These are phyloP conservation scores for Listrodromus nycthemerus DNA, from an alignment of 2,888 invertebrate species.

Conservation along the genomic window DNA sequence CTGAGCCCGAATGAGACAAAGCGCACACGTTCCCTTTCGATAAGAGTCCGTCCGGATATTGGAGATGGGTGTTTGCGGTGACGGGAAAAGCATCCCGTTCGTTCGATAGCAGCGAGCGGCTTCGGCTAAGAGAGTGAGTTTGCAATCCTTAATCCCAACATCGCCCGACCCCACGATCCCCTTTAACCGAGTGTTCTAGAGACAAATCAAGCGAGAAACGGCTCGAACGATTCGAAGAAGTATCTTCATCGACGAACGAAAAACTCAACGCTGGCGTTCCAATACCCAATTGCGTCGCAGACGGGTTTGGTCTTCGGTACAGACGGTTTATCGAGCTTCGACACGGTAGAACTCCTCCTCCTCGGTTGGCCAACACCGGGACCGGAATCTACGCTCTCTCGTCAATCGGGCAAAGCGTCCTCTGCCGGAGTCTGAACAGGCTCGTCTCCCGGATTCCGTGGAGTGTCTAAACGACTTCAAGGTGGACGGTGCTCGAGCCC, in stretches of 20 bases:
- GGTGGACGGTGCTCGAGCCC: conserved; percentile 53
- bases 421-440: conserved; percentile 48
- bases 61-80: conserved; percentile 36
- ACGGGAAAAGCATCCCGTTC: conserved; percentile 37
- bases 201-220: conserved; percentile 50
- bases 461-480: conserved; percentile 53
- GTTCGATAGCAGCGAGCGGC: conserved; percentile 39
- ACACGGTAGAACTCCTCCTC: conserved; percentile 37
- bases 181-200: conserved; percentile 74
- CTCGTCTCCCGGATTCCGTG: conserved; percentile 66
- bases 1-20: conserved; percentile 21
- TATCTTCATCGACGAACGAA: conserved; percentile 8
- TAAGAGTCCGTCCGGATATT: conserved; percentile 36
- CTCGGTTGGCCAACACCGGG: conserved; percentile 14
- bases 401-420: conserved; percentile 41
- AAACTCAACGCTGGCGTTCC: conserved; percentile 56
- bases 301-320: conserved; percentile 53
- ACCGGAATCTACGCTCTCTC: conserved; percentile 28
- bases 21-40: conserved; percentile 20
- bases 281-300: conserved; percentile 50
- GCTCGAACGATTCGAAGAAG: conserved; percentile 8
- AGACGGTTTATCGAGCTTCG: conserved; percentile 21
- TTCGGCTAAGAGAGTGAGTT: conserved; percentile 68
- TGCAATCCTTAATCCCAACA: conserved; percentile 50
- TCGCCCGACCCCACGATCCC: conserved; percentile 34